A percentile compares a stretch with the other conserved stretches of the same genome.
Evolutionary conservation across 2,797 vertebrate species (phyloP).

Genomic region (Danio tinwini): DNA sequence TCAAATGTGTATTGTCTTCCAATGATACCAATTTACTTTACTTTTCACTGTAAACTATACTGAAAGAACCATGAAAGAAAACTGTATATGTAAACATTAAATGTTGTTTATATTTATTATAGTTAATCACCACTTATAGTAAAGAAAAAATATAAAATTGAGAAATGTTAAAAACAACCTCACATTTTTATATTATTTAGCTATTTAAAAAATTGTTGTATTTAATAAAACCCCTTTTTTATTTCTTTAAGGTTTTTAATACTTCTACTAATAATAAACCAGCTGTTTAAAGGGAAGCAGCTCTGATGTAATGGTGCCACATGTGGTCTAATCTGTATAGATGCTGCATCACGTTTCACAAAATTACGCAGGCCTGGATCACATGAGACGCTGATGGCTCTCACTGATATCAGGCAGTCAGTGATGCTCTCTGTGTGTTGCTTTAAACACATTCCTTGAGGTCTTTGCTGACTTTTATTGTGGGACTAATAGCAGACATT

Average conservation of each 20-base stretch:
- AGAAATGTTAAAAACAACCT: no score
- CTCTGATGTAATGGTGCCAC: constrained; percentile 26
- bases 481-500: background rate
- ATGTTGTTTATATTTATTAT: no score
- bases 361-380: background rate
- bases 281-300: background rate
- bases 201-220: no score
- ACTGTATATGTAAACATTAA: no score
- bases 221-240: background rate
- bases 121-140: no score
- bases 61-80: no score
- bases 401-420: background rate
- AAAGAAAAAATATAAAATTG: no score
- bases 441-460: constrained; percentile 1
- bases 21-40: no score
- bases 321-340: background rate
- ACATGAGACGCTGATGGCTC: constrained; percentile 19
- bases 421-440: background rate
- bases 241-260: background rate
- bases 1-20: no score
- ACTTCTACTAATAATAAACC: background rate
- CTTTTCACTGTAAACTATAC: no score
- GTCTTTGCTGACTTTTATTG: background rate
- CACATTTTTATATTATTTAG: no score
- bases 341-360: background rate